Evolutionary conservation across 2,888 invertebrate species (phyloP), one percentile per base, ranked within the genome.

Genomic region (Pasiphila rectangulata): DNA sequence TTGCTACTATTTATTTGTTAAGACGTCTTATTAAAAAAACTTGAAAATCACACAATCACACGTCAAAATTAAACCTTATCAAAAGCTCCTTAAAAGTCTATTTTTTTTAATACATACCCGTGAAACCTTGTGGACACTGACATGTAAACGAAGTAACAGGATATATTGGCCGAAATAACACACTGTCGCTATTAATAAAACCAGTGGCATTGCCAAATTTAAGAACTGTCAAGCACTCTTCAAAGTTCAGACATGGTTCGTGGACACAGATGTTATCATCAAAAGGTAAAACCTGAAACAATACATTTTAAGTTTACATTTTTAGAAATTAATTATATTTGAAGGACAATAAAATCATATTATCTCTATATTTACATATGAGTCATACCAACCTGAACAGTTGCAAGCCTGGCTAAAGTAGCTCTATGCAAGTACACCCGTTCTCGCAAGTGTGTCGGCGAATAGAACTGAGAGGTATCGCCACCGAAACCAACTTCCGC

Each of bases 191-290:
- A 56, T 91, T 90, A 21, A 98, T 94, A 72, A 98, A 98, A 1
- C 94, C 95, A 0, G 96, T 94, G 0, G 98, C 98, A 73, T 97
- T 96, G 1, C 96, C 97, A 66, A 98, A 98, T 75, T 96, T 96
- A 15, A 98, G 88, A 1, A 97, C 95, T 0, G 97, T 96, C 12
- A 96, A 85, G 62, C 98, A 99, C 69, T 96, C 94, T 72, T 98
- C 98, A 72, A 93, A 98, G 81, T 98, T 98, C 1, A 97, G 89
- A 67, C 98, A 99, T 0, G 98, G 98, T 71, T 99, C 98, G 40
- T 95, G 92, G 0, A 98, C 95, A 78, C 98, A 99, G 0, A 98
- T 90, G 82, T 98, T 98, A 76, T 99, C 98, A 71, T 98, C 98
- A 77, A 98, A 98, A 0, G 98, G 98, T 4, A 98, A 82, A 0